Evolutionary conservation across 2,113 vertebrate species (phyloP).

Genomic region (Todiramphus saurophagus): DNA sequence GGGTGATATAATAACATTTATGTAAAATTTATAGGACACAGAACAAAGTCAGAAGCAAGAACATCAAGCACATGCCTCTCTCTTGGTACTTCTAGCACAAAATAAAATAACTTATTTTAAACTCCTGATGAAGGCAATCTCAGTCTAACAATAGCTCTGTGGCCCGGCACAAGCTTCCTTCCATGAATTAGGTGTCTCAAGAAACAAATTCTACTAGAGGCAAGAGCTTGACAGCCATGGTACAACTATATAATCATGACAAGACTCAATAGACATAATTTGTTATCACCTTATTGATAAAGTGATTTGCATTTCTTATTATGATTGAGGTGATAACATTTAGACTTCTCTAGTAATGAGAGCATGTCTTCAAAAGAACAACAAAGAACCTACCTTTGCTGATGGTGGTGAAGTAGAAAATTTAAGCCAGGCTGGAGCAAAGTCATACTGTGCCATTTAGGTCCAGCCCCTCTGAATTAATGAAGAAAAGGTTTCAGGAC

Average conservation of each 20-base stretch:
- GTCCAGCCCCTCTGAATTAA: slow-evolving; percentile 73
- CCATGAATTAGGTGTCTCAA: not conserved
- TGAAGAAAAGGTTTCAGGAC: slow-evolving; percentile 80
- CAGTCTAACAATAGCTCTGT: not conserved
- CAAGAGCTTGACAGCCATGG: not conserved
- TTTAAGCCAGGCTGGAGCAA: slow-evolving; percentile 88
- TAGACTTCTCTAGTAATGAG: not conserved
- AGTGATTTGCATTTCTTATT: not conserved
- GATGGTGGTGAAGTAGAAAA: slow-evolving; percentile 82
- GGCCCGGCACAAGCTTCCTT: not conserved
- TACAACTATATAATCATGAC: not conserved
- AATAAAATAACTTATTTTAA: not conserved
- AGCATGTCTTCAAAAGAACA: not conserved
- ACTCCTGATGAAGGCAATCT: not conserved
- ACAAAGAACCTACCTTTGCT: slow-evolving; percentile 72
- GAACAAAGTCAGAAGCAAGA: not conserved
- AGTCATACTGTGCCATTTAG: slow-evolving; percentile 90
- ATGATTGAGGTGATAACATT: not conserved
- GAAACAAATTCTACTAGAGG: not conserved
- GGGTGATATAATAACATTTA: not conserved
- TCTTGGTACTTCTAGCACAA: not conserved
- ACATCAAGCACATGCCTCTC: not conserved
- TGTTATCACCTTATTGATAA: not conserved
- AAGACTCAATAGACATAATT: not conserved
- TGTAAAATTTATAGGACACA: not conserved